phyloP scores from a whole-genome alignment of 1,140 invertebrate genomes.

The Dendroctonus valens region DNA sequence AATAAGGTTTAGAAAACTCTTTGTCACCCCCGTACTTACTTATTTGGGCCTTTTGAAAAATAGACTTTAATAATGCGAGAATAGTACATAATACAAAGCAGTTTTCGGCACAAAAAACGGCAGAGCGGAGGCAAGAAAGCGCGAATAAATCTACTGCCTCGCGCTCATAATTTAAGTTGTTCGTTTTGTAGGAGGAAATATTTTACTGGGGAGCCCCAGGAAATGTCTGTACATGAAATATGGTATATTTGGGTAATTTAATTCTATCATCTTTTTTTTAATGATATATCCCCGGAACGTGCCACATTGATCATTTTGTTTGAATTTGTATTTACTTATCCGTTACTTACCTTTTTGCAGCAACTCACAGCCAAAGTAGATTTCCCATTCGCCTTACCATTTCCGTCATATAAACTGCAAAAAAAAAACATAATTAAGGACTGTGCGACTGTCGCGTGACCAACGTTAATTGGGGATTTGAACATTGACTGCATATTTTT shows the following conservation, averaged over 20 bases:
- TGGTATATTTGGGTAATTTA: conserved; percentile 27
- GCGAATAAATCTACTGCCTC: conserved; percentile 22
- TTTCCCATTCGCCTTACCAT: too few species aligned
- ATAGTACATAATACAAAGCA: conserved; percentile 15
- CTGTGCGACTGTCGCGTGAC: too few species aligned
- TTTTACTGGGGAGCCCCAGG: conserved; percentile 21
- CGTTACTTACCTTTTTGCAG: too few species aligned
- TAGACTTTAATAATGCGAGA: conserved; percentile 12
- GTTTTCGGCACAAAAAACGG: conserved; percentile 6
- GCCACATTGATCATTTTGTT: too few species aligned
- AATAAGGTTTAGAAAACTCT: too few species aligned
- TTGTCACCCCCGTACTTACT: too few species aligned
- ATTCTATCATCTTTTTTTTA: conserved; percentile 22
- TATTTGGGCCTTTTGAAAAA: conserved; percentile 5
- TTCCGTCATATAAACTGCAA: too few species aligned
- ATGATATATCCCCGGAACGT: conserved; percentile 6
- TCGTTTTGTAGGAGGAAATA: conserved; percentile 21
- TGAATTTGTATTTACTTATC: too few species aligned
- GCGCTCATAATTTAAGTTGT: conserved; percentile 24
- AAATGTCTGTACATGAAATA: conserved; percentile 31
- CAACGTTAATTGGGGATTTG: too few species aligned
- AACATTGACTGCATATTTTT: too few species aligned
- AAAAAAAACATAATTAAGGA: too few species aligned
- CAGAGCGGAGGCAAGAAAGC: conserved; percentile 7
- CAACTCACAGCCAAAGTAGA: too few species aligned